These are phyloP conservation scores for Mystacides longicornis DNA, from an alignment of 2,888 invertebrate species.

Conservation along the genomic window DNA sequence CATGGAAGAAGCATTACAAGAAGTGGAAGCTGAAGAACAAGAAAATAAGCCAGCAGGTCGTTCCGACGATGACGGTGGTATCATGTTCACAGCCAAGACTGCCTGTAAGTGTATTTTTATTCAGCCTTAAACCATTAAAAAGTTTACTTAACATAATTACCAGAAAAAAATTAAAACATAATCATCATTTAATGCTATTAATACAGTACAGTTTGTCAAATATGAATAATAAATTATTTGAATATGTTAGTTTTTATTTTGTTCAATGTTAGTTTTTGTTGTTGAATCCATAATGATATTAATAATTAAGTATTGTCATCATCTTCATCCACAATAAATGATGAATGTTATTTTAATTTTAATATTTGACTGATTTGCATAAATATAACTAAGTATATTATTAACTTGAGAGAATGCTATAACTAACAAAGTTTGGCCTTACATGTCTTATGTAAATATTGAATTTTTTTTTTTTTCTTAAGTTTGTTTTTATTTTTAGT, in stretches of 20 bases:
- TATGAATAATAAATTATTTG: no score
- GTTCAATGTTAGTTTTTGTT: neutral
- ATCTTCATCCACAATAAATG: neutral
- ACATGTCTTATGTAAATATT: neutral
- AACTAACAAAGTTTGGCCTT: neutral
- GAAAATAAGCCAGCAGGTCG: constrained; percentile 49
- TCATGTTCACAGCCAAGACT: constrained; percentile 84
- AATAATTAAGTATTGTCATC: neutral
- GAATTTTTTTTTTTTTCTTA: neutral
- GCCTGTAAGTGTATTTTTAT: constrained; percentile 63
- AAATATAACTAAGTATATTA: neutral
- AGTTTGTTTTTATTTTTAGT: neutral
- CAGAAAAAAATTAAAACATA: neutral
- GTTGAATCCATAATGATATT: neutral
- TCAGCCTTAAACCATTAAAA: neutral
- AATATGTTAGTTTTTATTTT: no score
- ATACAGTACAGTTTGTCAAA: no score
- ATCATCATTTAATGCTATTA: neutral
- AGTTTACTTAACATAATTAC: neutral
- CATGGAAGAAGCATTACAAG: constrained; percentile 76
- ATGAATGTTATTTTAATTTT: neutral
- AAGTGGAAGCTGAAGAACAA: constrained; percentile 48
- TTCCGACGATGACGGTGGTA: constrained; percentile 75
- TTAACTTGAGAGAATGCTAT: neutral
- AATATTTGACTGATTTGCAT: neutral